Percentiles rank a stretch among this genome's conserved stretches.
Conservation (phyloP, 1,140 invertebrate genomes). For the Drosophila triauraria region DNA sequence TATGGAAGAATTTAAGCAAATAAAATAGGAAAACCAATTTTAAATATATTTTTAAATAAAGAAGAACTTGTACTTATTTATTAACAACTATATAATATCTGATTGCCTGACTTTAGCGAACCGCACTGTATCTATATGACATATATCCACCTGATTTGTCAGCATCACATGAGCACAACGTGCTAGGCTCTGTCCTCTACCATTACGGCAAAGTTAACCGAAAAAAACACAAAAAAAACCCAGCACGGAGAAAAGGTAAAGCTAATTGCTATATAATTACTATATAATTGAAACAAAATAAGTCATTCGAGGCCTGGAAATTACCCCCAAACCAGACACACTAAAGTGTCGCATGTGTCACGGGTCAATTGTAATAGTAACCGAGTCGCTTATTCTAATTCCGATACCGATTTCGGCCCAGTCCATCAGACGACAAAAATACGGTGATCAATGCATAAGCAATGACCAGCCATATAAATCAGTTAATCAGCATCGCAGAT, state of each 20-base stretch:
- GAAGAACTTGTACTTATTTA: background rate
- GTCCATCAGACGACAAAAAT: slow-evolving; percentile 34
- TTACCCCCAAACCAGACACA: slow-evolving; percentile 47
- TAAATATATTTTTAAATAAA: background rate
- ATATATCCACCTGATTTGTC: slow-evolving; percentile 12
- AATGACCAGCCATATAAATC: slow-evolving; percentile 77
- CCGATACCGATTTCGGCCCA: slow-evolving; percentile 14
- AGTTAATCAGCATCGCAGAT: slow-evolving; percentile 80
- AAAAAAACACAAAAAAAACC: slow-evolving; percentile 3
- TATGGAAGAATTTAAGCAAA: too few relatives aligned
- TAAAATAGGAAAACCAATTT: too few relatives aligned
- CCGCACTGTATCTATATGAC: slow-evolving; percentile 6
- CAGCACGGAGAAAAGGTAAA: slow-evolving; percentile 37
- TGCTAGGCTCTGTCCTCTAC: slow-evolving; percentile 23
- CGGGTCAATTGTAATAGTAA: slow-evolving; percentile 59
- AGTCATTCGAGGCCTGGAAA: slow-evolving; percentile 47
- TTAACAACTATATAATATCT: too few relatives aligned
- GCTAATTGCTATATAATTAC: slow-evolving; percentile 79
- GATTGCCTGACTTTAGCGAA: background rate
- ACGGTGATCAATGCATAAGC: slow-evolving; percentile 78
- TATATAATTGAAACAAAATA: slow-evolving; percentile 59
- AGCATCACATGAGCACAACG: slow-evolving; percentile 64
- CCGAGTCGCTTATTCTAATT: slow-evolving; percentile 21
- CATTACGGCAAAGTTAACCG: slow-evolving; percentile 19
- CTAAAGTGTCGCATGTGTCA: slow-evolving; percentile 50